Evolutionary conservation across 2,113 vertebrate species (phyloP).

Genomic region (Eclectus roratus): DNA sequence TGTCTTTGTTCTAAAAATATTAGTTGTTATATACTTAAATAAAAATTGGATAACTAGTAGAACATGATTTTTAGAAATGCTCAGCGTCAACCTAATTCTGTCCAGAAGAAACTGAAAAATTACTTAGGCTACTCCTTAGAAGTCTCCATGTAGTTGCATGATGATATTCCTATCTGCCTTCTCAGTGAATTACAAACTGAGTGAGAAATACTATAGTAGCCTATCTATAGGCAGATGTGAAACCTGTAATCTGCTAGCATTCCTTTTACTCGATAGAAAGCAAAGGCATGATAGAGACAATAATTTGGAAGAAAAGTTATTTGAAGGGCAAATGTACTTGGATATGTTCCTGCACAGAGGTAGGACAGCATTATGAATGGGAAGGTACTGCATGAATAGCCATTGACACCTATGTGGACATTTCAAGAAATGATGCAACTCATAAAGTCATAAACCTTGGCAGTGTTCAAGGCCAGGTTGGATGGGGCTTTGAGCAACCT

Average conservation of each 20-base stretch:
- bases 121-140: neutral
- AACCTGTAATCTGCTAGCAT: neutral
- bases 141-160: neutral
- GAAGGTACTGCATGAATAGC: neutral
- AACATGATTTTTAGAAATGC: neutral
- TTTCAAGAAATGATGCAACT: neutral
- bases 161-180: neutral
- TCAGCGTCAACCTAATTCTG: neutral
- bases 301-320: neutral
- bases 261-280: neutral
- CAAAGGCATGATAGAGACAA: neutral
- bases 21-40: neutral
- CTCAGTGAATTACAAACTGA: neutral
- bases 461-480: neutral
- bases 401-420: neutral
- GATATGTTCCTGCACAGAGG: neutral
- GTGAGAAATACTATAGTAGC: neutral
- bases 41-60: neutral
- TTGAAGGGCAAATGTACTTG: neutral
- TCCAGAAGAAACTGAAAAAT: neutral
- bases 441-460: neutral
- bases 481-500: neutral
- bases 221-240: neutral
- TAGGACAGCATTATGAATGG: neutral
- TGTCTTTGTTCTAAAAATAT: neutral